Conservation (phyloP, 2,888 invertebrate species). For the Amblyjoppa proteus region DNA sequence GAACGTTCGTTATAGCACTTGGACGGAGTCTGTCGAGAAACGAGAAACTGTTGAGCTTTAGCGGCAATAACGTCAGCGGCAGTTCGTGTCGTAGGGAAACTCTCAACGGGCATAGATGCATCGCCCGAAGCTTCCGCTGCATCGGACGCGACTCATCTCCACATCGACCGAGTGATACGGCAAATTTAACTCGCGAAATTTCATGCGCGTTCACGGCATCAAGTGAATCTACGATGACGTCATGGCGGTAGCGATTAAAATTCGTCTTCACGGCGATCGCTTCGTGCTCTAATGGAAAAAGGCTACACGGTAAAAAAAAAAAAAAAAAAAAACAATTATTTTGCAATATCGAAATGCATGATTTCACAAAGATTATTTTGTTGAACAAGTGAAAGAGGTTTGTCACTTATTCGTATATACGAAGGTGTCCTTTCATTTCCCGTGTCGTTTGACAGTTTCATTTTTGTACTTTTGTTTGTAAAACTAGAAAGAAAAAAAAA, state of each 20-base stretch:
- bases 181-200: conserved; percentile 31
- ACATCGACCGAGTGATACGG: conserved; percentile 25
- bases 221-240: background rate
- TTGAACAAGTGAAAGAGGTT: no score
- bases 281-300: no score
- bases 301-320: no score
- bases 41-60: conserved; percentile 31
- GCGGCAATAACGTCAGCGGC: conserved; percentile 32
- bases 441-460: no score
- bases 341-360: no score
- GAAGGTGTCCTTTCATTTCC: no score
- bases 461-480: no score
- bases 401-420: no score
- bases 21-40: conserved; percentile 23
- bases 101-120: background rate
- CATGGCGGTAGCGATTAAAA: background rate
- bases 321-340: no score
- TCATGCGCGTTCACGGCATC: background rate
- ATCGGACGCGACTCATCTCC: conserved; percentile 23
- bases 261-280: background rate
- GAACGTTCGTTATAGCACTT: conserved; percentile 51
- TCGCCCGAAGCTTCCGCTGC: conserved; percentile 18
- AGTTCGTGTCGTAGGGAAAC: conserved; percentile 42
- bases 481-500: no score
- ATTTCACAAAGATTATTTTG: no score